Evolutionary conservation across 2,113 vertebrate species (phyloP), one percentile per base, ranked within the genome.

Genomic region (Anseranas semipalmata): DNA sequence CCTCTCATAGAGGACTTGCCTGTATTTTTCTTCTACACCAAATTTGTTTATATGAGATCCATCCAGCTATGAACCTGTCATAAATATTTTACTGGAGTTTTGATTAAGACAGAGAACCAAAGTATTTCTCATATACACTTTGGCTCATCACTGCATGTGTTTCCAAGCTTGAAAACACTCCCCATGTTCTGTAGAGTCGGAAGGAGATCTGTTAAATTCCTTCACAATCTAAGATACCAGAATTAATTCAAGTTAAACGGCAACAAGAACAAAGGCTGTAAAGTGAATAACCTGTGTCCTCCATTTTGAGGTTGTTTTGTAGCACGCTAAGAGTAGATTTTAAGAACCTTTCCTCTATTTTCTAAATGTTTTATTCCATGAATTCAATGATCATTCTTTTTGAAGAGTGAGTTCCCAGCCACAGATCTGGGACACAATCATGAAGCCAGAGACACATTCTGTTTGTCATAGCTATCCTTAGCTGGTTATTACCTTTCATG

Each of bases 101-200:
- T 70, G 15, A 50, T 60, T 41, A 52, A 56, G 35, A 52, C 6
- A 43, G n/a, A 67, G 37, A 86, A n/a, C 19, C 25, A 39, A 2
- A 1, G 1, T 82, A 13, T 45, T 7, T 50, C 24, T 70, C 50
- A 32, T 3, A 2, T 16, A 5, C 28, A 11, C 33, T 71, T 37
- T 85, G 56, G 60, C 91, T 71, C 16, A 35, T 48, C 41, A 21
- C 21, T 79, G 25, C 5, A 2, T 28, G 5, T 28, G 20, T 71
- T 62, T 71, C 25, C 19, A 78, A n/a, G 7, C 35, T 91, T 58
- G 50, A 85, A 73, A 56, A 91, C 25, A 21, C 27, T 71, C 66
- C 5, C 88, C 10, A 45, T 0, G 0, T 72, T 72, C 30, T 30
- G 22, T 53, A 45, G 30, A 50, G 53, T 48, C 10, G 53, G 46